Base-by-base conservation (phyloP, 2,113 vertebrate genomes). In the Cyprinodon tularosa region DNA sequence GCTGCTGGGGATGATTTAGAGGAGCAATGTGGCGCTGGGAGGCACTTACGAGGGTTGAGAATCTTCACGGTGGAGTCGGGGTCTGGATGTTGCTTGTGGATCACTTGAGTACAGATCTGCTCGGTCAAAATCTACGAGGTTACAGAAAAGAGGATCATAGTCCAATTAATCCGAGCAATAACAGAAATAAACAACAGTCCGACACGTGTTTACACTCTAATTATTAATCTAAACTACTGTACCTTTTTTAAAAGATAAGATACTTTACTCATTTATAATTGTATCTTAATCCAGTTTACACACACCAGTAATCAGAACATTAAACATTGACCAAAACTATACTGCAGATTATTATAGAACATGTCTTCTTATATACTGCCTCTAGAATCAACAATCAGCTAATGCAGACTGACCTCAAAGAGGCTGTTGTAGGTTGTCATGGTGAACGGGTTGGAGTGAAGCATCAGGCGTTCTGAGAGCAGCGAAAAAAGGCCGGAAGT, bases 1-100 rank as follows among this genome's bases (percentile, higher is more conserved):
- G 71, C 74, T 78, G 76, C 65, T 44, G 77, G 72, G 62, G 63
- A 81, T 90, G 90, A 91, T 92, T 88, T 90, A 91, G 78, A 76
- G 62, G 74, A 76, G 82, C 3, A 9, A 64, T 53, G 84, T 59
- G 85, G 73, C 71, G 45, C 60, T 61, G 72, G 81, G 83, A 88
- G 77, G 78, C 76, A 94, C 98, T 97, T 96, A 99, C 98, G 96
- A 90, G 98, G 97, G 92, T 98, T 99, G 92, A 98, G 96, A 87
- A 99, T 97, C 95, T 98, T 99, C 87, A 98, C 95, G 10, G 95
- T 91, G 85, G 98, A 99, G 94, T 99, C 98, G 36, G 97, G 96
- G 89, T 99, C 98, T 86, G 97, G 97, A 90, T 98, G 98, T 67
- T 98, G 97, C 89, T 98, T 99, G 94, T 98, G 98, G 85, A 98